Evolutionary conservation across 2,113 vertebrate genomes (phyloP).

Genomic region (Pseudopodoces humilis): DNA sequence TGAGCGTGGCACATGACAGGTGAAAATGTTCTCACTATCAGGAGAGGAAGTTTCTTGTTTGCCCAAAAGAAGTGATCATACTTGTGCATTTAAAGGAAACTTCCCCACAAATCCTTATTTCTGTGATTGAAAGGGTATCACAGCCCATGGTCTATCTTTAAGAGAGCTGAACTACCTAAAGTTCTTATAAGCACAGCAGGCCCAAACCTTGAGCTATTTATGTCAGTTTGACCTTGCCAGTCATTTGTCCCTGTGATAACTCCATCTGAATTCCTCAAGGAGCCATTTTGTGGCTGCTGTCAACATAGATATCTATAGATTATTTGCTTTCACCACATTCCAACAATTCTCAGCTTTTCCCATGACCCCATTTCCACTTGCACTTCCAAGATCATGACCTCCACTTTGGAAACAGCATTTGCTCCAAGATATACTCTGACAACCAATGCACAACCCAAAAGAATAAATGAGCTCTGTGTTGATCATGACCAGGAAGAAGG

Average conservation of each 20-base stretch:
- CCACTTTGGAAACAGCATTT: constrained; percentile 15
- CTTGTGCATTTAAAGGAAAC: not conserved
- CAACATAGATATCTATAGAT: constrained; percentile 2
- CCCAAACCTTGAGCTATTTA: not conserved
- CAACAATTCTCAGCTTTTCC: constrained; percentile 35
- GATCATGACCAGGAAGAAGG: not conserved
- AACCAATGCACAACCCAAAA: not conserved
- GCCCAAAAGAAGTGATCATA: not conserved
- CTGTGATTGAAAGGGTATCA: not conserved
- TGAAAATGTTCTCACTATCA: not conserved
- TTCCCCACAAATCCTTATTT: not conserved
- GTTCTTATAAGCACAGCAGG: not conserved
- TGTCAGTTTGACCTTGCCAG: not conserved
- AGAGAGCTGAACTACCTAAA: not conserved
- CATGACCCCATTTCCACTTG: constrained; percentile 46
- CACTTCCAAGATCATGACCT: constrained; percentile 49
- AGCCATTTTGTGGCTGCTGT: constrained; percentile 7
- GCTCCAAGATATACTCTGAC: not conserved
- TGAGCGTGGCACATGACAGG: not conserved
- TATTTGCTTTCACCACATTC: constrained; percentile 15
- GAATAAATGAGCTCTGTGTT: not conserved
- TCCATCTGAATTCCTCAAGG: not conserved
- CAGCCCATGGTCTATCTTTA: not conserved
- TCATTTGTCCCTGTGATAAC: not conserved
- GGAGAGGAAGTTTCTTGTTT: not conserved